Base-by-base conservation (phyloP, 2,797 vertebrate species). In the Xyrichtys novacula region DNA sequence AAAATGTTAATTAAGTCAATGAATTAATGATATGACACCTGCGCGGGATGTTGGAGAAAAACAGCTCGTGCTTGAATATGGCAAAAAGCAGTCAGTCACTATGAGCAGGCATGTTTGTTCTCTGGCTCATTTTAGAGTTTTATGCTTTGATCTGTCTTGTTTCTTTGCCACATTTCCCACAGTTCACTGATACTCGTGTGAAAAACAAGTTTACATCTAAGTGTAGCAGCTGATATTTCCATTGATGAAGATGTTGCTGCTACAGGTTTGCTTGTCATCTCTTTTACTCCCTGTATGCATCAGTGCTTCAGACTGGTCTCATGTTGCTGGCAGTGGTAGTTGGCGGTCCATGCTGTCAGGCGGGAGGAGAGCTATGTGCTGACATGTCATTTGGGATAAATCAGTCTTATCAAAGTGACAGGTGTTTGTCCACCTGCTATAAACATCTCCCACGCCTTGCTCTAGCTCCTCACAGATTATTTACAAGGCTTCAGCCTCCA, bases 341-440 rank as follows among this genome's bases (percentile, higher is more conserved):
- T 70, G 68, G 63, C 32, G 4, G 58, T 69, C 61, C 60, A 20
- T 66, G 74, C 88, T 89, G 91, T 90, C 89, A 85, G 62, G 67
- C 61, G 6, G 43, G 28, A 25, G 48, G 83, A 92, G 93, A 96
- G 92, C 91, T 94, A 96, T 92, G 89, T 93, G 90, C 94, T 91
- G 93, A 87, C 69, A 85, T 90, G 83, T 82, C 90, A 85, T 78
- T 87, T 88, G 91, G 94, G 95, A 95, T 96, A 94, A 96, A 97
- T 96, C 95, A 94, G 88, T 89, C 91, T 93, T 93, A 93, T 94
- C 94, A 93, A 93, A 91, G 87, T 56, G 91, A 92, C 95, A 95
- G 96, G 94, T 96, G 95, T 97, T 96, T 89, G 88, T 96, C 95
- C 95, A 95, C 95, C 95, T 96, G 95, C 96, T 68, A 42, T 90